These are phyloP conservation scores for Clarias macrocephalus DNA, from an alignment of 2,113 vertebrate species.

Conservation along the genomic window DNA sequence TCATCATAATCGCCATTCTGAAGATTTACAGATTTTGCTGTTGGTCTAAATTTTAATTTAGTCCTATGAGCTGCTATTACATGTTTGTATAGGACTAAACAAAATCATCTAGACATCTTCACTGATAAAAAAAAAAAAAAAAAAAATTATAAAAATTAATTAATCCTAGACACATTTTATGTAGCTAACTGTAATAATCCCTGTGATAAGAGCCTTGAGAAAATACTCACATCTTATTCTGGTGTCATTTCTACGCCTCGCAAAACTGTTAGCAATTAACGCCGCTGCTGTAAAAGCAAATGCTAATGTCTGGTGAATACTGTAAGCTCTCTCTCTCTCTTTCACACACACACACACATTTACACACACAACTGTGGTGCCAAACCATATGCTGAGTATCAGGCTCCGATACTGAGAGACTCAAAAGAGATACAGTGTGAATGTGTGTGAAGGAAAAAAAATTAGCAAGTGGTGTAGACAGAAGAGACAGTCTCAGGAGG, in stretches of 20 bases:
- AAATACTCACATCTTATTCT: slow-evolving; percentile 2
- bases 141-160: not conserved
- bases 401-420: slow-evolving; percentile 33
- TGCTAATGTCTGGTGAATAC: slow-evolving; percentile 42
- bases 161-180: not conserved
- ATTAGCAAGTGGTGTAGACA: slow-evolving; percentile 6
- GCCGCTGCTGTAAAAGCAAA: slow-evolving; percentile 21
- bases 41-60: not conserved
- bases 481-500: slow-evolving; percentile 22
- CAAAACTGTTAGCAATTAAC: slow-evolving; percentile 22
- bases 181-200: not conserved
- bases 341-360: slow-evolving; percentile 35
- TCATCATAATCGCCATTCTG: no score
- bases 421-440: slow-evolving; percentile 25
- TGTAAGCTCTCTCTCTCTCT: slow-evolving; percentile 47
- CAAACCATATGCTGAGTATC: slow-evolving; percentile 27
- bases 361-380: slow-evolving; percentile 29
- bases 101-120: not conserved
- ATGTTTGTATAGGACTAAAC: not conserved
- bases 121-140: not conserved
- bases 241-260: not conserved
- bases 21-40: no score
- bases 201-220: not conserved
- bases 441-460: slow-evolving; percentile 12
- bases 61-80: not conserved